Conservation (phyloP, 2,888 invertebrate species). For the Dione juno region DNA sequence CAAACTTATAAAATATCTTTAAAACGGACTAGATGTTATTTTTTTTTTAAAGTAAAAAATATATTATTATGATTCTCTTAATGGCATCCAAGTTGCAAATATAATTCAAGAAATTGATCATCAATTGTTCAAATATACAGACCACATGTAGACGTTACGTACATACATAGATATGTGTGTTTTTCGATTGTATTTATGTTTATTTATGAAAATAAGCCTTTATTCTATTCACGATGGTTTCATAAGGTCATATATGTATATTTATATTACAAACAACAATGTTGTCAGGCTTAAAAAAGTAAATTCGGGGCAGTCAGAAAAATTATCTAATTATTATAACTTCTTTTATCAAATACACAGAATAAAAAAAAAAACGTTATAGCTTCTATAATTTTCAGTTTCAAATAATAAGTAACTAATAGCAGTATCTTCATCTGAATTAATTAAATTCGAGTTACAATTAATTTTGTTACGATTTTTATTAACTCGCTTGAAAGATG, state of each 20-base stretch:
- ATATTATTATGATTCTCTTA: not conserved
- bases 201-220: slow-evolving; percentile 48
- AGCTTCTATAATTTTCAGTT: no score
- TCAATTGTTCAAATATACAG: slow-evolving; percentile 22
- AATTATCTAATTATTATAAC: no score
- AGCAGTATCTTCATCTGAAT: no score
- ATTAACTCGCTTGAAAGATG: no score
- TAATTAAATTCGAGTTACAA: no score
- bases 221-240: slow-evolving; percentile 39
- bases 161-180: slow-evolving; percentile 20
- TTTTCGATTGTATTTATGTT: slow-evolving; percentile 37
- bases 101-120: slow-evolving; percentile 46
- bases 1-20: no score
- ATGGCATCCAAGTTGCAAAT: not conserved
- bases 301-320: not conserved
- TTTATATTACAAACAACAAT: not conserved
- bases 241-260: not conserved
- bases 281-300: not conserved
- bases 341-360: no score
- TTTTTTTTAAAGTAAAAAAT: not conserved
- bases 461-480: no score
- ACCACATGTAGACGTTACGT: slow-evolving; percentile 35
- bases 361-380: no score
- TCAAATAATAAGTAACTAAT: no score
- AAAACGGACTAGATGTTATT: no score